Evolutionary conservation across 2,113 vertebrate species (phyloP), one percentile per base, ranked within the genome.

Genomic region (Manacus vitellinus): DNA sequence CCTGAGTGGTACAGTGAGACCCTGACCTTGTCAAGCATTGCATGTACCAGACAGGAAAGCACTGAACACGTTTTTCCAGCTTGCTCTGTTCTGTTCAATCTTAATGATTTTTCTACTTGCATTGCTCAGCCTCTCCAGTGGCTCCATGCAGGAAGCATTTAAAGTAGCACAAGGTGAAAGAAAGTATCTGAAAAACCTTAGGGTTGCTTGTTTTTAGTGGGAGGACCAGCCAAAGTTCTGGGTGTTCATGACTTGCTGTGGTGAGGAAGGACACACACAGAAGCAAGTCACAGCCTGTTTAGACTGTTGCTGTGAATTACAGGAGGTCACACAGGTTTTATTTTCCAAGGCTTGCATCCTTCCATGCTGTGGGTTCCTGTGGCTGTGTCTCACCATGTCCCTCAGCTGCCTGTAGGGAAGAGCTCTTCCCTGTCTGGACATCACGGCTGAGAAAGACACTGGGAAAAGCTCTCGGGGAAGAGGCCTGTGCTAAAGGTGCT

Each of bases 11-110:
- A 71, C 77, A 66, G 56, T 31, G 88, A 94, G 90, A 96, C 44
- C 56, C 33, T 93, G 90, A 92, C 90, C 90, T 95, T 97, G 92
- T 55, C 56, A 90, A 86, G 82, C 63, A 88, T 76, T 79, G 52
- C 22, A 19, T 65, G 88, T 95, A 83, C 94, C 86, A 35, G 79
- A 51, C 67, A 84, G 47, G 33, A 89, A 92, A 94, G 85, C 47
- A 82, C 56, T 67, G 89, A 77, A 59, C 43, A 47, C 84, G 46
- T 81, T 73, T 92, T 93, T 80, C 82, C 35, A 61, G 63, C 62
- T 95, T 71, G 22, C 46, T 84, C 78, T 61, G 44, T 43, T 80
- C 77, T 77, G 18, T 59, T 61, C 22, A 71, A 47, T 47, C 63
- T 30, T 44, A 46, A 61, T 79, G 12, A 33, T 35, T 89, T 80